phyloP scores from a whole-genome alignment of 2,888 invertebrate species.

The Cantharis lateralis region DNA sequence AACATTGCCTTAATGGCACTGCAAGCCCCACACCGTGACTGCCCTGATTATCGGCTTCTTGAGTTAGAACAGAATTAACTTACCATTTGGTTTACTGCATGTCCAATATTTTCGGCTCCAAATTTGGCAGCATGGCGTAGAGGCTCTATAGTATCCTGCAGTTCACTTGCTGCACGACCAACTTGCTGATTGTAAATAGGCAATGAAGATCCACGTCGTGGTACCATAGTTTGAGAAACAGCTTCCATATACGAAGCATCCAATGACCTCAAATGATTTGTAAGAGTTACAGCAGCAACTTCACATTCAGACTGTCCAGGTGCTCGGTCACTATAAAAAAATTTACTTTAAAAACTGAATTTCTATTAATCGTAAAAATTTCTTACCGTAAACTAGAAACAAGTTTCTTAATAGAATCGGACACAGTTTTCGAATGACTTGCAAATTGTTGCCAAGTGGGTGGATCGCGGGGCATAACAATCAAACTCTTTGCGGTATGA shows the following conservation, averaged over 20 bases:
- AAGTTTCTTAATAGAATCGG: constrained; percentile 93
- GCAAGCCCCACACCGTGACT: no score
- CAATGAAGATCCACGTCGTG: constrained; percentile 48
- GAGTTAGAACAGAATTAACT: constrained; percentile 42
- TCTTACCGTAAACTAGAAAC: constrained; percentile 84
- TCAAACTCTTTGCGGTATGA: constrained; percentile 85
- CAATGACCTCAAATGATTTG: constrained; percentile 75
- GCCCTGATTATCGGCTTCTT: no score
- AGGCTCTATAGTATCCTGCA: constrained; percentile 84
- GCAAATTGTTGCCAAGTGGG: constrained; percentile 94
- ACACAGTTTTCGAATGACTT: constrained; percentile 91
- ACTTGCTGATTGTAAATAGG: constrained; percentile 60
- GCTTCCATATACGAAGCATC: constrained; percentile 89
- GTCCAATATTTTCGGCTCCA: constrained; percentile 93
- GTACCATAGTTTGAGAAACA: constrained; percentile 58
- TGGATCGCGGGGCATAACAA: constrained; percentile 87
- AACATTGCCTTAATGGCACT: no score
- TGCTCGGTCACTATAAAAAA: constrained; percentile 76
- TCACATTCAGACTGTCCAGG: constrained; percentile 96
- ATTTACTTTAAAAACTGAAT: background rate
- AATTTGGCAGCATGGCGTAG: constrained; percentile 83
- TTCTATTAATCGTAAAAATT: background rate
- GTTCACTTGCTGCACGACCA: constrained; percentile 72
- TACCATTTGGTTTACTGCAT: constrained; percentile 77
- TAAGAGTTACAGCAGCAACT: constrained; percentile 77